Conservation (phyloP, 2,888 invertebrate species). For the Pycnomerus fuliginosus region DNA sequence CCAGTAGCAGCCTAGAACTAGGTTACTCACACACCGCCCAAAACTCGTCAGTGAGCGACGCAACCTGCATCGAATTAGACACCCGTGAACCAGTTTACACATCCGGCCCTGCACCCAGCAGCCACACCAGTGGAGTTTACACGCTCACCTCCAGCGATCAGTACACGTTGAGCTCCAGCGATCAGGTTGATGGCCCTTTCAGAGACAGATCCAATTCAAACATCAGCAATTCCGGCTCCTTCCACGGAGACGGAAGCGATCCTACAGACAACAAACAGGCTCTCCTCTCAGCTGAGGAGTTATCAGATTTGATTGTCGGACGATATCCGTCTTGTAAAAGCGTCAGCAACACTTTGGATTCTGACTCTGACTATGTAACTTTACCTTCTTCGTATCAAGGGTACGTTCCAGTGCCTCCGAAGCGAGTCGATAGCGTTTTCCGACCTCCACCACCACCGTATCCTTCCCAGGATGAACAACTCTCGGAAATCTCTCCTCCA, state of each 20-base stretch:
- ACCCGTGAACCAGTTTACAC: conserved; percentile 57
- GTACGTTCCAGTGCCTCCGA: conserved; percentile 67
- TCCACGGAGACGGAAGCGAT: conserved; percentile 87
- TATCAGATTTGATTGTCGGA: conserved; percentile 81
- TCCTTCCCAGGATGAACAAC: conserved; percentile 11
- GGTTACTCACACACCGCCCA: conserved; percentile 86
- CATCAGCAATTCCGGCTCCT: conserved; percentile 75
- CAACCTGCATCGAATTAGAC: conserved; percentile 67
- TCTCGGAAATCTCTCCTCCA: conserved; percentile 57
- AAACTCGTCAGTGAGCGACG: conserved; percentile 77
- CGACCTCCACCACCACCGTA: conserved; percentile 56
- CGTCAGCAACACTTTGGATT: conserved; percentile 82
- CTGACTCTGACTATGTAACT: conserved; percentile 88
- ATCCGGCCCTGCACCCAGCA: conserved; percentile 66
- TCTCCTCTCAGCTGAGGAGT: conserved; percentile 77
- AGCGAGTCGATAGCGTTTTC: conserved; percentile 64
- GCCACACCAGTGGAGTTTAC: conserved; percentile 84
- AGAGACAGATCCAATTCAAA: conserved; percentile 75
- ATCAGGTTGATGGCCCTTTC: conserved; percentile 57
- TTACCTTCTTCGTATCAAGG: conserved; percentile 58
- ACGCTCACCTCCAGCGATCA: conserved; percentile 71
- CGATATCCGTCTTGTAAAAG: conserved; percentile 76
- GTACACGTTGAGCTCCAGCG: conserved; percentile 47
- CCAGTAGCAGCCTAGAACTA: conserved; percentile 78
- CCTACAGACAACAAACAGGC: conserved; percentile 77